A percentile compares a stretch with the other conserved stretches of the same genome.
Conservation (phyloP, 53 echinoderm and acorn worm genomes). For the Temnopleurus reevesii region DNA sequence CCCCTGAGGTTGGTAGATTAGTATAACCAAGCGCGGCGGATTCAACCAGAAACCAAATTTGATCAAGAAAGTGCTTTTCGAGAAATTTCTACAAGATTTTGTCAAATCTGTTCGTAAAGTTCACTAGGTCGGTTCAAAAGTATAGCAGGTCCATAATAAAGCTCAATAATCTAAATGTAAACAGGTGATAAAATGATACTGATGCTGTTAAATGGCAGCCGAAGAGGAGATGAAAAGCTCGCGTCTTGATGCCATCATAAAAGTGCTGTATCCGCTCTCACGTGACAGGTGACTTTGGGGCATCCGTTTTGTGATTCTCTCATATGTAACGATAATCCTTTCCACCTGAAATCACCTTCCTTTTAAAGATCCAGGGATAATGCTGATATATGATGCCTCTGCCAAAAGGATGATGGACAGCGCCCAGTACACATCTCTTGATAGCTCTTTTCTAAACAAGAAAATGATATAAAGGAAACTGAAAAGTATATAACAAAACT, state of each 20-base stretch:
- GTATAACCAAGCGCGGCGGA: no score
- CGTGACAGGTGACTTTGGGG: background rate
- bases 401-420: background rate
- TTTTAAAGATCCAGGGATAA: background rate
- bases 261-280: background rate
- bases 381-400: background rate
- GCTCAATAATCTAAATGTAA: background rate
- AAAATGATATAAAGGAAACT: no score
- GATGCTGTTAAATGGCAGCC: background rate
- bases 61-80: no score
- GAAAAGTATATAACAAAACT: no score
- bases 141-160: no score
- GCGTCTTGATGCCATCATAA: background rate
- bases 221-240: background rate
- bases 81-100: background rate
- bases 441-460: no score
- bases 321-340: background rate
- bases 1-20: no score
- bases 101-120: background rate
- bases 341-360: background rate
- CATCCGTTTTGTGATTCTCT: background rate
- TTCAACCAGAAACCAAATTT: no score
- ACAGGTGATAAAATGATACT: constrained; percentile 2
- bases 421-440: no score
- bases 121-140: constrained; percentile 13